Conservation (phyloP, 2,888 invertebrate species). For the Mythimna albipuncta region DNA sequence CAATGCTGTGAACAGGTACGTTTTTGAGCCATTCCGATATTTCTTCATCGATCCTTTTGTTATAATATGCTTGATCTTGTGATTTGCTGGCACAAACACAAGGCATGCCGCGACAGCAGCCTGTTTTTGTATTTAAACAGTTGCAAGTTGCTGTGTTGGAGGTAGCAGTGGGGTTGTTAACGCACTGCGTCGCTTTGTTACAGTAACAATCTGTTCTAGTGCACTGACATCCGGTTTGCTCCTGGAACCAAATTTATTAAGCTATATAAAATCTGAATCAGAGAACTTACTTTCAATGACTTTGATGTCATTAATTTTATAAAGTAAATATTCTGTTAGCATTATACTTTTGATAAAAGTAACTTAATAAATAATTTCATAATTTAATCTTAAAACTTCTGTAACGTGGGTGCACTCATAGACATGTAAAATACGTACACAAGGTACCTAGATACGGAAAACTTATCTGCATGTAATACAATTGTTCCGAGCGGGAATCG, state of each 20-base stretch:
- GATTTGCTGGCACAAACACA: conserved; percentile 24
- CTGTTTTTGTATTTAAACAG: not conserved
- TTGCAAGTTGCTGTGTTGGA: conserved; percentile 8
- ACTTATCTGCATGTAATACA: too few relatives aligned
- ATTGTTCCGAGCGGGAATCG: too few relatives aligned
- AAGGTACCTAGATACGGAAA: too few relatives aligned
- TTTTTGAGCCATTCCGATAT: conserved; percentile 69
- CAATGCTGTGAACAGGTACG: conserved; percentile 69
- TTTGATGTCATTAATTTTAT: not conserved
- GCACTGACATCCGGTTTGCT: conserved; percentile 32
- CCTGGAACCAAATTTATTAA: conserved; percentile 4
- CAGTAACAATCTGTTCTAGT: conserved; percentile 20
- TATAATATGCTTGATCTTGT: conserved; percentile 35
- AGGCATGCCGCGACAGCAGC: conserved; percentile 20
- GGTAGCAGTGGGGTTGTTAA: not conserved
- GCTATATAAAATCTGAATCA: not conserved
- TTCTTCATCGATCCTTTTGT: conserved; percentile 54
- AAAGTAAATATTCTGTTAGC: not conserved
- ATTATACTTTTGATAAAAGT: not conserved
- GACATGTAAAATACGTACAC: too few relatives aligned
- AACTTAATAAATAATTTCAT: too few relatives aligned
- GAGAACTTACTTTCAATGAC: not conserved
- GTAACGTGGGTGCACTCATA: too few relatives aligned
- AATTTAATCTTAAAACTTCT: too few relatives aligned
- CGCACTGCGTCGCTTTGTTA: conserved; percentile 36